Percentiles rank a stretch among this genome's conserved stretches.
phyloP scores from a whole-genome alignment of 2,113 vertebrate species.

The Tragelaphus buxtoni region DNA sequence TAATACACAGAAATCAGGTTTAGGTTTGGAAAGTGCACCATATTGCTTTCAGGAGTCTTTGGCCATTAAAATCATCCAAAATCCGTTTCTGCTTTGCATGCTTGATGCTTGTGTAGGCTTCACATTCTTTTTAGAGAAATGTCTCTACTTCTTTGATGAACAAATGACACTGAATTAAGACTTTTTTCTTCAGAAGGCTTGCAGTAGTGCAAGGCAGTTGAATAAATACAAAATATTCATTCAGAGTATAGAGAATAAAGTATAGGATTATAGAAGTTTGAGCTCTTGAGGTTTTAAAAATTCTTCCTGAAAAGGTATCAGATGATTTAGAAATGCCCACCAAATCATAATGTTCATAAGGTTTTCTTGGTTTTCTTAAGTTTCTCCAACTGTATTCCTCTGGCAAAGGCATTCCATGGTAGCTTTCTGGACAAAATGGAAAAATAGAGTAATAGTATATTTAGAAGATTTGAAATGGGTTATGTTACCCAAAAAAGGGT shows the following conservation, averaged over 20 bases:
- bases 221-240: neutral
- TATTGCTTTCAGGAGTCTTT: neutral
- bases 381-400: neutral
- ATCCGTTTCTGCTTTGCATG: neutral
- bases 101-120: neutral
- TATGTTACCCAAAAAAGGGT: neutral
- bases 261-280: neutral
- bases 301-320: neutral
- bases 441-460: neutral
- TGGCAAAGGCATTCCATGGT: neutral
- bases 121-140: neutral
- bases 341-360: neutral
- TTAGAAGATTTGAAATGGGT: neutral
- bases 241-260: neutral
- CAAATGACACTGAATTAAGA: neutral
- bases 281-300: neutral
- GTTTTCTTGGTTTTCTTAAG: neutral
- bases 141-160: conserved; percentile 16
- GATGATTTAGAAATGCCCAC: neutral
- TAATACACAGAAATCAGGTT: neutral
- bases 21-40: neutral
- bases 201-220: neutral
- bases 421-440: neutral
- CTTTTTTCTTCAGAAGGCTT: neutral
- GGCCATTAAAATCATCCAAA: neutral